phyloP scores from a whole-genome alignment of 1,140 invertebrate genomes.

The Listronotus oregonensis region DNA sequence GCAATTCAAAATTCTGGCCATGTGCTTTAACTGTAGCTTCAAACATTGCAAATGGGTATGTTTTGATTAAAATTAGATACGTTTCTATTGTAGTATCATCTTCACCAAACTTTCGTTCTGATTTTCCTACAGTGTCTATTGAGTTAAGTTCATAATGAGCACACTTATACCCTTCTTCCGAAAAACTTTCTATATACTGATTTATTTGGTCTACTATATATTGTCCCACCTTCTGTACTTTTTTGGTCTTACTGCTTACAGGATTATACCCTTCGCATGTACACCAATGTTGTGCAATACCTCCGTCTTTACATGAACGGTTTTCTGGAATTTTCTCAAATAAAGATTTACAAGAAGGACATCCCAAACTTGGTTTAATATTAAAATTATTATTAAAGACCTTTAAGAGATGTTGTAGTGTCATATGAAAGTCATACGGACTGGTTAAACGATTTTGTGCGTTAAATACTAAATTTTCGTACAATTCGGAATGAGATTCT shows the following conservation, averaged over 20 bases:
- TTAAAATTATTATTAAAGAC: conserved; percentile 55
- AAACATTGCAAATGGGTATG: conserved; percentile 62
- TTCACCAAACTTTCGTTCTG: conserved; percentile 23
- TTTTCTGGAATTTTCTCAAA: conserved; percentile 63
- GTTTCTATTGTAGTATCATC: background rate
- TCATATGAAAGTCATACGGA: conserved; percentile 76
- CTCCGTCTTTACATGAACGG: conserved; percentile 71
- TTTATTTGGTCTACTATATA: conserved; percentile 55
- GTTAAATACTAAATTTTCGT: conserved; percentile 60
- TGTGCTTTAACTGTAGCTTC: conserved; percentile 61
- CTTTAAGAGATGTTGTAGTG: conserved; percentile 57
- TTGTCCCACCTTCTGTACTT: conserved; percentile 58
- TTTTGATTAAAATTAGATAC: conserved; percentile 59
- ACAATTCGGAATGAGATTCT: conserved; percentile 60
- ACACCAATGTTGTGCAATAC: conserved; percentile 82
- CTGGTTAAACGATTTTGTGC: conserved; percentile 65
- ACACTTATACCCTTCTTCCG: conserved; percentile 54
- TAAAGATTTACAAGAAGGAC: no score
- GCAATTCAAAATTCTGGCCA: conserved; percentile 52
- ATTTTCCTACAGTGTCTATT: conserved; percentile 54
- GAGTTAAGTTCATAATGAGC: conserved; percentile 56
- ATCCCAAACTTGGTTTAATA: conserved; percentile 59
- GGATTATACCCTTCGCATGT: conserved; percentile 66
- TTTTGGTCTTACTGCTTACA: conserved; percentile 54
- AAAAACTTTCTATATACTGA: conserved; percentile 52